Base-by-base conservation (phyloP, 2,888 invertebrate genomes). In the Criorhina ranunculi region DNA sequence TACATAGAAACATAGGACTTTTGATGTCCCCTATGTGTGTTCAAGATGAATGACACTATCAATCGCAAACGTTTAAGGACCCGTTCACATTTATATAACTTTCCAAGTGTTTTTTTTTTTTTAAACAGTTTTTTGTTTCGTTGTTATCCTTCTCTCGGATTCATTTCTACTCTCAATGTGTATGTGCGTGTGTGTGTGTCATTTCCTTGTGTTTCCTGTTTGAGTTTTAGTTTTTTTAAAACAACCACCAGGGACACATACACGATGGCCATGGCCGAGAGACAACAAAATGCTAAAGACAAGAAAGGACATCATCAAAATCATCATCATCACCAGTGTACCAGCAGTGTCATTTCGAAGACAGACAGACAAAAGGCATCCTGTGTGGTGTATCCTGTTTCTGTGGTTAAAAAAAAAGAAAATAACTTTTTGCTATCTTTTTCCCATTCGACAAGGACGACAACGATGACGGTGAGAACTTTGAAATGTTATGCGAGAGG, bases 21-120 rank as follows among this genome's bases (percentile, higher is more conserved):
- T 77, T 67, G 82, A 77, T 77, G 53, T 77, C 77, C 77, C 77
- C 46, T 53, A 72, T 77, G 82, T 77, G 67, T 83, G 67, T 15
- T 78, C 60, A 69, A 79, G 83, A 83, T 83, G 79, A 83, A 83
- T 79, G 83, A 73, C 83, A 83, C 79, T 83, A 83, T 83, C 83
- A 83, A 83, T 83, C 83, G 83, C 78, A 79, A 83, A 69, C 83
- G 62, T 83, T 83, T 83, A 83, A 79, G 73, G 73, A 79, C 53
- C 73, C 67, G 60, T 79, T 83, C 73, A 73, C 57, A 77, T 77
- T 59, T 66, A 59, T 70, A 55, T 19, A 57, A 67, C 46, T 83
- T 82, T 70, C 33, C 12, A 62, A 67, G 51, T 51, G 31, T 66
- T 55, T 42, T 35, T 73, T 64, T 31, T 59, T 8, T 55, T 55